Conservation (phyloP, 64 coral and sea anemone species). For the Stichodactyla helianthus region DNA sequence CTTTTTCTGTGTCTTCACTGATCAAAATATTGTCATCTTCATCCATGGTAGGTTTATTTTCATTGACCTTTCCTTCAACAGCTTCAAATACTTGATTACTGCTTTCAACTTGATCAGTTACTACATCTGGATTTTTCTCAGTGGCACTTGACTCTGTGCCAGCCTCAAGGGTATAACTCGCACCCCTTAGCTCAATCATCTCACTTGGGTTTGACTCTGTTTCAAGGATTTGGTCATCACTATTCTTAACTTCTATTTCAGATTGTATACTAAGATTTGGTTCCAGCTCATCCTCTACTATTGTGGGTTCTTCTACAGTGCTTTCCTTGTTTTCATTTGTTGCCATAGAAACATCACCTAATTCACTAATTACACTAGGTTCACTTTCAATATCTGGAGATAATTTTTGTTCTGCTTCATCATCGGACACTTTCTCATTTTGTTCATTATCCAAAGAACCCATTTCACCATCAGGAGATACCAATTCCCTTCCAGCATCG, state of each 20-base stretch:
- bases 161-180: not conserved
- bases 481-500: not conserved
- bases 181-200: not conserved
- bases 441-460: not conserved
- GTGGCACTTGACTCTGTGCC: not conserved
- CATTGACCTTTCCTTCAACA: not conserved
- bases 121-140: not conserved
- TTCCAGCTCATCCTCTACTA: not conserved
- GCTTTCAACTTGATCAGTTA: not conserved
- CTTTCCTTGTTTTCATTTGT: not conserved
- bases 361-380: not conserved
- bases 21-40: not conserved
- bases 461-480: not conserved
- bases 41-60: not conserved
- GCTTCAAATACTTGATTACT: not conserved
- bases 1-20: not conserved
- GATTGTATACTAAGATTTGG: not conserved
- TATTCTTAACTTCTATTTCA: not conserved
- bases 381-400: conserved; percentile 2
- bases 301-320: not conserved
- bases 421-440: not conserved
- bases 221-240: not conserved
- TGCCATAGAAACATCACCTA: not conserved
- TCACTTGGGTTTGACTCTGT: not conserved
- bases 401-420: not conserved